A percentile compares a stretch with the other conserved stretches of the same genome.
Conservation (phyloP, 1,140 invertebrate species). For the Myzus persicae region DNA sequence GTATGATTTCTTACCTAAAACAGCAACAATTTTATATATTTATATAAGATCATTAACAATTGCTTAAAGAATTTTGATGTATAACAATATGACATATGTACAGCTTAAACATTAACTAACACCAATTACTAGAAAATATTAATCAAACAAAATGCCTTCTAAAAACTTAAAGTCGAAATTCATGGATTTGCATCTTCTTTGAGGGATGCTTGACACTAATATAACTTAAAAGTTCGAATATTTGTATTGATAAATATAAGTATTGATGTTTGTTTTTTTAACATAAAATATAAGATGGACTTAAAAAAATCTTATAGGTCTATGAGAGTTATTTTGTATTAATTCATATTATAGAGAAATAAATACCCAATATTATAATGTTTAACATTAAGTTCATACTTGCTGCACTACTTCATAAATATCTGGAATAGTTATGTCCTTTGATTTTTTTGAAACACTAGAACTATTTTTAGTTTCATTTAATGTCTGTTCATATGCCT, state of each 20-base stretch:
- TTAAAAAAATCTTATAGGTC: neutral
- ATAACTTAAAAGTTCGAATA: neutral
- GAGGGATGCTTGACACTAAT: neutral
- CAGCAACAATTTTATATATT: neutral
- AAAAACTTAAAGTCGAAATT: neutral
- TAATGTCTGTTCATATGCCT: neutral
- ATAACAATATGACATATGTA: neutral
- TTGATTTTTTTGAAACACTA: neutral
- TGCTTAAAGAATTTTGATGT: neutral
- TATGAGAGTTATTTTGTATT: neutral
- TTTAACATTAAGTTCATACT: constrained; percentile 20
- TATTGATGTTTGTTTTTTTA: neutral
- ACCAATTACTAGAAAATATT: neutral
- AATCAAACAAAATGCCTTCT: neutral
- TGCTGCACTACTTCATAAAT: constrained; percentile 53
- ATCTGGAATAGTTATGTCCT: constrained; percentile 31
- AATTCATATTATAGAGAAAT: neutral
- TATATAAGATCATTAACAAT: neutral
- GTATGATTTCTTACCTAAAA: constrained; percentile 78
- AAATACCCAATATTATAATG: neutral
- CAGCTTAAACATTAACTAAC: neutral
- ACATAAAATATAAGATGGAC: neutral
- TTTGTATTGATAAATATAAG: neutral
- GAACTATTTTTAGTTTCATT: neutral
- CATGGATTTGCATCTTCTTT: neutral